A percentile compares a stretch with the other conserved stretches of the same genome.
These are phyloP conservation scores for Sitodiplosis mosellana DNA, from an alignment of 1,140 invertebrate genomes.

Conservation along the genomic window DNA sequence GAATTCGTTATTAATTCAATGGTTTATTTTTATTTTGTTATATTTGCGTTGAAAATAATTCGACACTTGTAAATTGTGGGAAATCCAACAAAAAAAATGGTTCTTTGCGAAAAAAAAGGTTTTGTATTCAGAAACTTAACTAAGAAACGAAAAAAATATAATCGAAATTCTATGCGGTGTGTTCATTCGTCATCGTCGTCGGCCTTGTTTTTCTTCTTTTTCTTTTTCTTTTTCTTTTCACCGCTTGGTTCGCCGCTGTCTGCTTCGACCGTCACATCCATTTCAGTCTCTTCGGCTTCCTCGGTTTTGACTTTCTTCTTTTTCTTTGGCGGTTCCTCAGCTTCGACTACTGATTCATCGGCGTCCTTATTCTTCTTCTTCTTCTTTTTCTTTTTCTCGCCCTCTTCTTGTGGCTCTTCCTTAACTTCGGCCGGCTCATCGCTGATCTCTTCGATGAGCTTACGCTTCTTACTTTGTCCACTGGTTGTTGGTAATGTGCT, in stretches of 20 bases:
- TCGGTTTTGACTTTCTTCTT: conserved; percentile 8
- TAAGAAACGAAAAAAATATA: no score
- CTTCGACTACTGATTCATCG: conserved; percentile 7
- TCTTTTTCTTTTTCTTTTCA: conserved; percentile 9
- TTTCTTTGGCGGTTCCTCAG: conserved; percentile 9
- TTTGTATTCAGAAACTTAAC: no score
- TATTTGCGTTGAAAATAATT: no score
- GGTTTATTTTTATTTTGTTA: no score
- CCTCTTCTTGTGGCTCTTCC: conserved; percentile 14
- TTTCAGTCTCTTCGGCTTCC: conserved; percentile 5
- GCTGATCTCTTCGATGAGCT: conserved; percentile 10
- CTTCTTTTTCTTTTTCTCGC: conserved; percentile 27
- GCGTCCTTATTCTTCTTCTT: conserved; percentile 22
- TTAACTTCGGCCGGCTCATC: conserved; percentile 6
- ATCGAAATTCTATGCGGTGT: no score
- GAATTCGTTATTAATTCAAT: no score
- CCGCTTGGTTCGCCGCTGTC: conserved; percentile 6
- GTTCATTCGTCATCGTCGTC: not conserved
- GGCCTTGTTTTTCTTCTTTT: not conserved
- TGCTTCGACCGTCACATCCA: conserved; percentile 4
- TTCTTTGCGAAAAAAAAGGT: no score
- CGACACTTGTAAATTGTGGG: no score
- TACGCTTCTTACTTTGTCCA: conserved; percentile 23
- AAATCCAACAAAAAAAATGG: no score
- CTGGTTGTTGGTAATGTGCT: conserved; percentile 31